These are phyloP conservation scores for Globodera rostochiensis DNA, from an alignment of 1,140 invertebrate genomes.

Conservation along the genomic window DNA sequence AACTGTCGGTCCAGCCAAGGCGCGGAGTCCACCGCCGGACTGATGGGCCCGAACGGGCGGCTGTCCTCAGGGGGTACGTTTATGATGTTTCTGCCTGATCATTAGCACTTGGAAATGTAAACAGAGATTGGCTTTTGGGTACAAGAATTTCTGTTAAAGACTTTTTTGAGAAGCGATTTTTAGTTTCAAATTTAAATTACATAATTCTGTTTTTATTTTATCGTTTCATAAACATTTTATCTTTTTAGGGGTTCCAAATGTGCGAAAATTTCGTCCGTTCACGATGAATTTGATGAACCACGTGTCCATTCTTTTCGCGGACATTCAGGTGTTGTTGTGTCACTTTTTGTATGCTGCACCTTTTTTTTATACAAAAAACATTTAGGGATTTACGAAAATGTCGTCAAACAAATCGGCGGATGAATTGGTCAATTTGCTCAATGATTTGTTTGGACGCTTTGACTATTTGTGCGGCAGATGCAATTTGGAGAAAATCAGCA, in stretches of 20 bases:
- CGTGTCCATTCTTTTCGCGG: slow-evolving; percentile 76
- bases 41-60: slow-evolving; percentile 34
- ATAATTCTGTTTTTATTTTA: not conserved
- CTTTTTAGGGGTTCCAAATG: slow-evolving; percentile 49
- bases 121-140: not conserved
- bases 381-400: slow-evolving; percentile 87
- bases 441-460: slow-evolving; percentile 93
- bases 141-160: not conserved
- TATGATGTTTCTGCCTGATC: no score
- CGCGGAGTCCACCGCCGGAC: slow-evolving; percentile 48
- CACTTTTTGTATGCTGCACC: slow-evolving; percentile 72
- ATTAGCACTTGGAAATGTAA: not conserved
- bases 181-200: no score
- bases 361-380: not conserved
- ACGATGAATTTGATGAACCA: slow-evolving; percentile 88
- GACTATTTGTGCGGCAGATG: slow-evolving; percentile 79
- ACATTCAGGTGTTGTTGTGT: slow-evolving; percentile 13
- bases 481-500: slow-evolving; percentile 73
- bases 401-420: slow-evolving; percentile 82
- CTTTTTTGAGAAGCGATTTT: not conserved
- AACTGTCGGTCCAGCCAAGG: slow-evolving; percentile 47
- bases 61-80: slow-evolving; percentile 15
- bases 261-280: slow-evolving; percentile 81
- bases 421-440: slow-evolving; percentile 83
- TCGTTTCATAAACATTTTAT: not conserved